Evolutionary conservation across 2,888 invertebrate genomes (phyloP).

Genomic region (Aphodius sticticus): DNA sequence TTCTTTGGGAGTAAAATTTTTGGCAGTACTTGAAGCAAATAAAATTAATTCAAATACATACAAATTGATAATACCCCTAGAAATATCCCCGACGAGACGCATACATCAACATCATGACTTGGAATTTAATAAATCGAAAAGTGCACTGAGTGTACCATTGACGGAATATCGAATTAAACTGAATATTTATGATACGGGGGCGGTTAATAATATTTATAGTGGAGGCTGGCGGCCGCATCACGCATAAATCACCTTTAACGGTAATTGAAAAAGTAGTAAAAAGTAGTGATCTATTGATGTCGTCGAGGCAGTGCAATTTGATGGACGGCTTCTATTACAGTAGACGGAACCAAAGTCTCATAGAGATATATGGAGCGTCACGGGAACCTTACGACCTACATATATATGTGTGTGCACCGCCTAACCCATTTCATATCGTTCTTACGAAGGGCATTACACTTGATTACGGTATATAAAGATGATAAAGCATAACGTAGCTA

Average conservation of each 20-base stretch:
- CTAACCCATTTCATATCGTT: background rate
- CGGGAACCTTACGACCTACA: background rate
- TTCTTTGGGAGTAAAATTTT: too few species aligned
- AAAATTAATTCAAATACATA: too few species aligned
- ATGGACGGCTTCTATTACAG: constrained; percentile 24
- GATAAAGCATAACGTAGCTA: background rate
- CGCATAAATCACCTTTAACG: constrained; percentile 15
- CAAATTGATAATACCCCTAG: too few species aligned
- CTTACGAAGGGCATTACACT: background rate
- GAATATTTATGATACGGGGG: background rate
- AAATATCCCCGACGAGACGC: too few species aligned
- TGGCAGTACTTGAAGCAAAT: too few species aligned
- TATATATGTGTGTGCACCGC: background rate
- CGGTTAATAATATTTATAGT: constrained; percentile 23
- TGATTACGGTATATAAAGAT: background rate
- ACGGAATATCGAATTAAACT: background rate
- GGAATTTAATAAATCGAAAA: background rate
- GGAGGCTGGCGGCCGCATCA: background rate
- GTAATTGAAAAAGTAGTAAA: constrained; percentile 26
- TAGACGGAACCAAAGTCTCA: constrained; percentile 23
- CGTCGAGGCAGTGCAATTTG: constrained; percentile 19
- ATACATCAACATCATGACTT: too few species aligned
- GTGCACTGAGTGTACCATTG: background rate
- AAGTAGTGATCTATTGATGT: constrained; percentile 21
- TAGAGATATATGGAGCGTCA: constrained; percentile 19